Percentiles rank a stretch among this genome's conserved stretches.
Conservation (phyloP, 2,797 vertebrate genomes). For the Mormyrops attenuatus region DNA sequence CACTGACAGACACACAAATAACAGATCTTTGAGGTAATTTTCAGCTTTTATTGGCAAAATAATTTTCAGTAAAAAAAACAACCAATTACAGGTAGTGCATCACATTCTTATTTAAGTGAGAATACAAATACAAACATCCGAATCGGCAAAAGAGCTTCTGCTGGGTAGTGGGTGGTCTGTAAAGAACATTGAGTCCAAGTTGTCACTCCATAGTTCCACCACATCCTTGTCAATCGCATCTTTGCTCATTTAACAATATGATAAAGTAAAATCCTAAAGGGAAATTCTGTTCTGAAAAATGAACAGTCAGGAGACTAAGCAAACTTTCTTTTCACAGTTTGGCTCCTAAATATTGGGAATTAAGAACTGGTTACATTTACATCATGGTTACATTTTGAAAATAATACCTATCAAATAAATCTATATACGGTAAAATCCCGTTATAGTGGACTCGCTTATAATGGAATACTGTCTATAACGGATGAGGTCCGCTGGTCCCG, state of each 20-base stretch:
- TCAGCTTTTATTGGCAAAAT: constrained; percentile 33
- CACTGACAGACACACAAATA: not conserved
- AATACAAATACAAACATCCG: constrained; percentile 45
- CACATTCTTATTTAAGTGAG: constrained; percentile 37
- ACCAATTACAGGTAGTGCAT: constrained; percentile 33
- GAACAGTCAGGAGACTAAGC: not conserved
- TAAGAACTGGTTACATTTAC: not conserved
- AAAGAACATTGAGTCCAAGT: not conserved
- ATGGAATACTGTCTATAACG: too few species aligned
- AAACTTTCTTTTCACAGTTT: not conserved
- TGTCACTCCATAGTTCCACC: not conserved
- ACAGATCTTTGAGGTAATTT: not conserved
- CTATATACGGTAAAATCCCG: not conserved
- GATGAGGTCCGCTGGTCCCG: too few species aligned
- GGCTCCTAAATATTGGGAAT: not conserved
- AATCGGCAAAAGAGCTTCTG: not conserved
- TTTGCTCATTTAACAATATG: not conserved
- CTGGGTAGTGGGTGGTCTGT: not conserved
- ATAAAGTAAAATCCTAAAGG: not conserved
- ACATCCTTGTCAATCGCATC: not conserved
- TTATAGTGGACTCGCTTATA: too few species aligned
- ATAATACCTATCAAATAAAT: constrained; percentile 11
- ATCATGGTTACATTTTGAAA: not conserved
- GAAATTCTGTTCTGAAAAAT: not conserved
- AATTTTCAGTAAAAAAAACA: constrained; percentile 40